A percentile compares a stretch with the other conserved stretches of the same genome.
phyloP scores from a whole-genome alignment of 2,797 vertebrate genomes.

The Miichthys miiuy region DNA sequence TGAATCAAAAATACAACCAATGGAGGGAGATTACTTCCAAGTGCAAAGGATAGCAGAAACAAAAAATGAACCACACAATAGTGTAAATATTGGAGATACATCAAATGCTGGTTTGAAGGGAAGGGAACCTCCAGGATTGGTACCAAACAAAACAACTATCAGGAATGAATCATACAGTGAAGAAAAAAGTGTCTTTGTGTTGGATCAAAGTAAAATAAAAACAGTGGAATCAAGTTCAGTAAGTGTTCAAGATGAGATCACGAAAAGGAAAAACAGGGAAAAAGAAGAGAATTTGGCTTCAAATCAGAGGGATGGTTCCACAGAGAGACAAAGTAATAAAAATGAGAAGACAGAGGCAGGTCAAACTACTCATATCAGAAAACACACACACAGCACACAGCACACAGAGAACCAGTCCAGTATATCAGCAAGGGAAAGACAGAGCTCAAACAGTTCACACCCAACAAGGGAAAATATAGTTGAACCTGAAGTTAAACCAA shows the following conservation, averaged over 20 bases:
- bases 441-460: slow-evolving; percentile 36
- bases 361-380: slow-evolving; percentile 53
- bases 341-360: slow-evolving; percentile 36
- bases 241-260: slow-evolving; percentile 41
- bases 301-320: slow-evolving; percentile 41
- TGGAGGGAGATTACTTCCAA: slow-evolving; percentile 78
- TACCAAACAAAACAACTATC: slow-evolving; percentile 37
- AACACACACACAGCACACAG: slow-evolving; percentile 50
- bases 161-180: slow-evolving; percentile 39
- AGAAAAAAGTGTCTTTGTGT: slow-evolving; percentile 40
- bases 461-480: slow-evolving; percentile 42
- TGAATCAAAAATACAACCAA: slow-evolving; percentile 37
- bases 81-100: slow-evolving; percentile 10
- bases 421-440: slow-evolving; percentile 56
- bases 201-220: slow-evolving; percentile 56
- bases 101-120: slow-evolving; percentile 40
- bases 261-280: slow-evolving; percentile 47
- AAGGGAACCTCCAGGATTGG: slow-evolving; percentile 33
- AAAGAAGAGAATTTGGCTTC: slow-evolving; percentile 26
- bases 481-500: slow-evolving; percentile 63
- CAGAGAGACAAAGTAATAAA: slow-evolving; percentile 47
- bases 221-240: slow-evolving; percentile 43
- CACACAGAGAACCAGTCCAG: slow-evolving; percentile 37
- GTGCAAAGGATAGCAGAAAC: slow-evolving; percentile 64
- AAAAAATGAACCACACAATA: slow-evolving; percentile 21